Evolutionary conservation across 2,888 invertebrate genomes (phyloP), one percentile per base, ranked within the genome.

Genomic region (Philonicus albiceps): DNA sequence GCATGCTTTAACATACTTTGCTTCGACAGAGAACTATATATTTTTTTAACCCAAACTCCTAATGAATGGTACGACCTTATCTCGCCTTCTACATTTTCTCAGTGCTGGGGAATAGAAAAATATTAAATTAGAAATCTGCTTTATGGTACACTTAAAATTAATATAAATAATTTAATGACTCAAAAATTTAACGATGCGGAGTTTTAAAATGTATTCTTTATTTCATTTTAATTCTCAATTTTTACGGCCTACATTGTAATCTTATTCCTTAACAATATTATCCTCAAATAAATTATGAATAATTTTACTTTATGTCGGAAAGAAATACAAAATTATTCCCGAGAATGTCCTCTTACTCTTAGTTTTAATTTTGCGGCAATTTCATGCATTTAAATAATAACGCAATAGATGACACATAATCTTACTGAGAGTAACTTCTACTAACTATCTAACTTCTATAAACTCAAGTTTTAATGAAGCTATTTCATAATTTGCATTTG

Each of bases 101-200:
- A 81, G 81, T 81, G 81, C 81, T 81, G 81, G 64, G 81, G 34
- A 81, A 81, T 81, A 81, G 55, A 81, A 53, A 81, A 81, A 64
- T 16, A 16, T 64, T 22, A 27, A 22, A 64, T 64, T 64, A 81
- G 27, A 81, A 81, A 13, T 30, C 31, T 64, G 64, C 8, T 64
- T 22, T 64, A 64, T 64, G 64, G 40, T 76, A 19, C 8, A 74
- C 34, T 76, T 76, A 76, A 76, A 76, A 40, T 22, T 27, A 80
- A 13, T 53, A 19, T 53, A 34, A 74, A 74, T 74, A 74, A 34
- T 34, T 34, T 31, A 74, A 19, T 49, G 49, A 49, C n/a, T 49
- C 19, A 49, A 2, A 49, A 49, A 43, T n/a, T n/a, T n/a, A 49
- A 5, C 1, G 5, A 49, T 49, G n/a, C 6, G 49, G 6, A 16